phyloP scores from a whole-genome alignment of 2,888 invertebrate species.

The Patella ulyssiponensis region DNA sequence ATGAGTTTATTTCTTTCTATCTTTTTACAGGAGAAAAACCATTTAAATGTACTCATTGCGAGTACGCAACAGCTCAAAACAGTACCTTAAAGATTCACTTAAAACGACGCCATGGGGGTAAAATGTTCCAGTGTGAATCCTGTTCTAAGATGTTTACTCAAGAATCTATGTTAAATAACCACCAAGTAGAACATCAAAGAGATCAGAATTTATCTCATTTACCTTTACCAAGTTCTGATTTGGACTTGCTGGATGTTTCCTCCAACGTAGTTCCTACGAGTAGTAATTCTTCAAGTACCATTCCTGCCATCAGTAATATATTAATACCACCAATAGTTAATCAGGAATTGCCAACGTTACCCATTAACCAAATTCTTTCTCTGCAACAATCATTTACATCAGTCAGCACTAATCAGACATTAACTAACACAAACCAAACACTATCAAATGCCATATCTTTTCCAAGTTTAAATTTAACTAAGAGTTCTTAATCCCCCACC shows the following conservation, averaged over 20 bases:
- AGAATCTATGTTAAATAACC: conserved; percentile 39
- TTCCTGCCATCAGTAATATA: neutral
- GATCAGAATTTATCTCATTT: neutral
- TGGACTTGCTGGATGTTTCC: too few relatives aligned
- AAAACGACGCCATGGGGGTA: conserved; percentile 68
- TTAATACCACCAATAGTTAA: neutral
- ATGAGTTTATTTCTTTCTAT: neutral
- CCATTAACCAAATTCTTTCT: neutral
- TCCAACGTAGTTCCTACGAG: too few relatives aligned
- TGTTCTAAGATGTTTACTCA: conserved; percentile 51
- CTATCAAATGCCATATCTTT: too few relatives aligned
- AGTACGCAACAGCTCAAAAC: conserved; percentile 72
- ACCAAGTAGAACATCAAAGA: conserved; percentile 23
- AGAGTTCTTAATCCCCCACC: too few relatives aligned
- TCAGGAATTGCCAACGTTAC: neutral
- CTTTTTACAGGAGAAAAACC: conserved; percentile 69
- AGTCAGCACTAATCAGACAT: too few relatives aligned
- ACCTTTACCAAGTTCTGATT: too few relatives aligned
- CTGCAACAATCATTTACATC: too few relatives aligned
- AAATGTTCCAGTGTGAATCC: conserved; percentile 42
- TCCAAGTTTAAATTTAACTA: too few relatives aligned
- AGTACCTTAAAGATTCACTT: conserved; percentile 71
- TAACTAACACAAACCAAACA: too few relatives aligned
- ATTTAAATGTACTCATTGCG: conserved; percentile 70
- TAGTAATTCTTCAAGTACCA: neutral